These are phyloP conservation scores for Gonatopus flavifemur DNA, from an alignment of 1,140 invertebrate species.

Conservation along the genomic window DNA sequence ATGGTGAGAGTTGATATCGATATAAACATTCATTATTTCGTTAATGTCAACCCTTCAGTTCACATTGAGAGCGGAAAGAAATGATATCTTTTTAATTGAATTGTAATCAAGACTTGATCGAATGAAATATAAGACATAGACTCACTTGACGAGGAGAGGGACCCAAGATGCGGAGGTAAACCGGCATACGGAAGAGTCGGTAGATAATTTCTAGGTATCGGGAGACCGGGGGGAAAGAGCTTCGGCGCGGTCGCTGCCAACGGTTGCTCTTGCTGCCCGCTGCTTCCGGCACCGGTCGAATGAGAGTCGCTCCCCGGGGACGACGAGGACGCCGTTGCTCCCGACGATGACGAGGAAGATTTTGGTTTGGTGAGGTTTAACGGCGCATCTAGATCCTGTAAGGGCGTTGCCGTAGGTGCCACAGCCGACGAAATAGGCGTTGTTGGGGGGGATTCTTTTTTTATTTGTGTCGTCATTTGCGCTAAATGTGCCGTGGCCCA, in stretches of 20 bases:
- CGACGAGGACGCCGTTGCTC: slow-evolving; percentile 42
- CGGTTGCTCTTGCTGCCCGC: slow-evolving; percentile 59
- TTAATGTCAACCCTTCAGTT: too few species aligned
- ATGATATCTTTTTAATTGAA: too few species aligned
- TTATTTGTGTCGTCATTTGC: slow-evolving; percentile 47
- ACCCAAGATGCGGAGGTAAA: slow-evolving; percentile 60
- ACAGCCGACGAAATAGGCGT: slow-evolving; percentile 55
- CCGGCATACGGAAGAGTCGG: slow-evolving; percentile 61
- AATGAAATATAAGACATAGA: slow-evolving; percentile 1
- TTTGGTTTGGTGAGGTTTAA: slow-evolving; percentile 89
- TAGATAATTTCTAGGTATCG: slow-evolving; percentile 63
- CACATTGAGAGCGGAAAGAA: too few species aligned
- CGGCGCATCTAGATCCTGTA: slow-evolving; percentile 75
- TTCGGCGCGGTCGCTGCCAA: slow-evolving; percentile 63
- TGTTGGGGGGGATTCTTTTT: slow-evolving; percentile 53
- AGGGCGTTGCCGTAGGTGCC: slow-evolving; percentile 47
- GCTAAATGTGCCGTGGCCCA: slow-evolving; percentile 52
- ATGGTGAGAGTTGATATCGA: too few species aligned
- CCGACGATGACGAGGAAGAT: slow-evolving; percentile 54
- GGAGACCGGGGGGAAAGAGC: slow-evolving; percentile 59
- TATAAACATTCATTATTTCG: too few species aligned
- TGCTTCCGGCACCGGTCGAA: slow-evolving; percentile 56
- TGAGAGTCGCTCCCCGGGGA: slow-evolving; percentile 52
- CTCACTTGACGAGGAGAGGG: slow-evolving; percentile 49
- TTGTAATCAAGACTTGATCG: too few species aligned